phyloP scores from a whole-genome alignment of 2,888 invertebrate genomes.

The Stegana nigrithorax region DNA sequence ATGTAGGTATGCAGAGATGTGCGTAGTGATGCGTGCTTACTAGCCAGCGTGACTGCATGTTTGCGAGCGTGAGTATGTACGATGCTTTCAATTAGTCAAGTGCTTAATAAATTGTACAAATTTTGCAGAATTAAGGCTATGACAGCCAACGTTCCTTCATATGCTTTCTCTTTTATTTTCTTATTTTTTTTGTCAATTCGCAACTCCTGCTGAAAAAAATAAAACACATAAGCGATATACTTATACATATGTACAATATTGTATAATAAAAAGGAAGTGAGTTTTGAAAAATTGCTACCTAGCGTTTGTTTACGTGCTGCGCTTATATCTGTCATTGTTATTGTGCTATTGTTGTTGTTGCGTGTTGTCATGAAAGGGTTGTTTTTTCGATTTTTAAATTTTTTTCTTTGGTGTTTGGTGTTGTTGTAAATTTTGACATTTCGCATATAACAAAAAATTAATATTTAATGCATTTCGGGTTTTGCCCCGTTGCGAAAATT shows the following conservation, averaged over 20 bases:
- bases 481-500: conserved; percentile 7
- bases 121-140: conserved; percentile 30
- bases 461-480: conserved; percentile 37
- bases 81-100: conserved; percentile 63
- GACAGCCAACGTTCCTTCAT: too few species aligned
- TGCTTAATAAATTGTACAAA: conserved; percentile 56
- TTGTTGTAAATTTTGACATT: conserved; percentile 17
- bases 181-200: not conserved
- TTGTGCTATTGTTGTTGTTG: not conserved
- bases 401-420: too few species aligned
- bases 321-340: not conserved
- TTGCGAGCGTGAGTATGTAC: conserved; percentile 21
- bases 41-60: not conserved
- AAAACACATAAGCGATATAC: too few species aligned
- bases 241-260: too few species aligned
- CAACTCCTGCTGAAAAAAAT: too few species aligned
- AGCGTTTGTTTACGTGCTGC: conserved; percentile 25
- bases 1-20: too few species aligned
- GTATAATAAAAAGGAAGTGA: too few species aligned
- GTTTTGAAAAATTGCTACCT: too few species aligned
- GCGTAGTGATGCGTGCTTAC: too few species aligned
- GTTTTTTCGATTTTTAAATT: not conserved
- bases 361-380: conserved; percentile 4
- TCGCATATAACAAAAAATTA: conserved; percentile 39
- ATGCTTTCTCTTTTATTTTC: too few species aligned